A percentile compares a stretch with the other conserved stretches of the same genome.
phyloP scores from a whole-genome alignment of 2,797 vertebrate genomes.

The Enteromius unitaeniatus region DNA sequence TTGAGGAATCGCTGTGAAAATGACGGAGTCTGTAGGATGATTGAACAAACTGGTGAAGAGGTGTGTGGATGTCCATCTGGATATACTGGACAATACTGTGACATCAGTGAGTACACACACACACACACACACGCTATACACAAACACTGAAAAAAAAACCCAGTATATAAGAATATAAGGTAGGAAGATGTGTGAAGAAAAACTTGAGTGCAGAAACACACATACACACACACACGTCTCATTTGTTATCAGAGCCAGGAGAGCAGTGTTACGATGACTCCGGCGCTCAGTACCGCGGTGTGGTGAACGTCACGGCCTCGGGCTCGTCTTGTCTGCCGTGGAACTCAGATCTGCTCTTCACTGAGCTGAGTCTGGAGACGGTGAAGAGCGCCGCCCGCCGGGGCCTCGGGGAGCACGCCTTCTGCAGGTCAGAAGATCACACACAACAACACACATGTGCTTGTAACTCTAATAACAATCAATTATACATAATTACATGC shows the following conservation, averaged over 20 bases:
- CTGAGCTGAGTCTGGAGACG: slow-evolving; percentile 81
- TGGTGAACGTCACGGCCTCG: slow-evolving; percentile 74
- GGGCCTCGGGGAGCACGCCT: slow-evolving; percentile 87
- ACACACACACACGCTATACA: neutral
- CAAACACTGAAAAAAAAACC: no score
- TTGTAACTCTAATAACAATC: no score
- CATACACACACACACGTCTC: neutral
- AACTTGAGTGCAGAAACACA: slow-evolving; percentile 72
- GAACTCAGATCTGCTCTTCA: slow-evolving; percentile 87
- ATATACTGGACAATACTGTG: slow-evolving; percentile 81
- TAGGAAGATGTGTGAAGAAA: no score
- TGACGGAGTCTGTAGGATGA: slow-evolving; percentile 83
- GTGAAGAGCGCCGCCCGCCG: slow-evolving; percentile 71
- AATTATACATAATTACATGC: no score
- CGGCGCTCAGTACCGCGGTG: slow-evolving; percentile 83
- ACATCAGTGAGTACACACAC: slow-evolving; percentile 81
- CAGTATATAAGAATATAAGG: no score
- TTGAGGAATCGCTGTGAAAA: slow-evolving; percentile 84
- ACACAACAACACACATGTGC: neutral
- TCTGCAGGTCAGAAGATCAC: slow-evolving; percentile 81
- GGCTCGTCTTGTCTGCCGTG: slow-evolving; percentile 86
- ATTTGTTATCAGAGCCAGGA: slow-evolving; percentile 71
- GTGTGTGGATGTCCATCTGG: slow-evolving; percentile 84
- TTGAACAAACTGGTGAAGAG: slow-evolving; percentile 73
- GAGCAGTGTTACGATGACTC: slow-evolving; percentile 79